Evolutionary conservation across 30 jellyfish, hydroid and myxozoan species (phyloP).

Genomic region (Chironex yamaguchii): DNA sequence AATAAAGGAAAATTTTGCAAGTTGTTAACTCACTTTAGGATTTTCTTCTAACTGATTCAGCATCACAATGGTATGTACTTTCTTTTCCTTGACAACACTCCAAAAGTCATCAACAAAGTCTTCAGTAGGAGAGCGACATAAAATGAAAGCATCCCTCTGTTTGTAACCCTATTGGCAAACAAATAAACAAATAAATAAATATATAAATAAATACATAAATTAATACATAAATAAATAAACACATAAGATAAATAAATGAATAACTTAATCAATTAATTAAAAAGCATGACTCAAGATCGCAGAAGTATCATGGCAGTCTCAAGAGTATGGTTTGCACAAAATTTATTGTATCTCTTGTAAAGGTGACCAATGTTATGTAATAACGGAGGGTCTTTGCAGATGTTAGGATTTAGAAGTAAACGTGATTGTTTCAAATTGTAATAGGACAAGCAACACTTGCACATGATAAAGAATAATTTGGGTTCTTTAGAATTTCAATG

Average conservation of each 20-base stretch:
- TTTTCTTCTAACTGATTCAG: slow-evolving; percentile 69
- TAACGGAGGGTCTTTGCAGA: too few species aligned
- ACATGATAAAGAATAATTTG: too few species aligned
- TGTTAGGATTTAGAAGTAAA: too few species aligned
- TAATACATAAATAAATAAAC: background rate
- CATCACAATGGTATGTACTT: slow-evolving; percentile 74
- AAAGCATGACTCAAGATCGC: too few species aligned
- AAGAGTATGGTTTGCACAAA: too few species aligned
- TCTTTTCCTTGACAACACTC: slow-evolving; percentile 69
- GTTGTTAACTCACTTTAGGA: slow-evolving; percentile 1
- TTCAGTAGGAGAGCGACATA: slow-evolving; percentile 65
- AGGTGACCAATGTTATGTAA: too few species aligned
- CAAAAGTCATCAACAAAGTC: slow-evolving; percentile 62
- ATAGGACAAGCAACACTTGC: slow-evolving; percentile 67
- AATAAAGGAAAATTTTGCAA: too few species aligned
- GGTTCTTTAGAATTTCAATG: too few species aligned
- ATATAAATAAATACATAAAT: background rate
- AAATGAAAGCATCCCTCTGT: slow-evolving; percentile 78
- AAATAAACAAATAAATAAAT: background rate
- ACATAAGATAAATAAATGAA: background rate
- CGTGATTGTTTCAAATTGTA: too few species aligned
- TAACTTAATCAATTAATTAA: too few species aligned
- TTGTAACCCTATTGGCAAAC: slow-evolving; percentile 86
- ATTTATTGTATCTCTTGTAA: too few species aligned
- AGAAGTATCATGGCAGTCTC: too few species aligned